Evolutionary conservation across 2,797 vertebrate species (phyloP).

Genomic region (Poecilia picta): DNA sequence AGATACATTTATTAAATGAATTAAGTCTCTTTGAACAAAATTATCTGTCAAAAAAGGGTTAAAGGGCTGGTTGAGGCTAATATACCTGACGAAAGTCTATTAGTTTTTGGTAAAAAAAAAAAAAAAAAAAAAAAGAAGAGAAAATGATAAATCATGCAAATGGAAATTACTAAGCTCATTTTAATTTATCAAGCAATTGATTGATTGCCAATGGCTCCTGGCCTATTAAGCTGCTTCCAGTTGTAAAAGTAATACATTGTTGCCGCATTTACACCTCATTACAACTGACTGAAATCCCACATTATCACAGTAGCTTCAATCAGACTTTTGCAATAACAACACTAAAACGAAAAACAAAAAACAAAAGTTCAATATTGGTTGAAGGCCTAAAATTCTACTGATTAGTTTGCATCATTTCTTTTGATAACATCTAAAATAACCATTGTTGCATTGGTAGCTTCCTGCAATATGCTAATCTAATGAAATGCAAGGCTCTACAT

Average conservation of each 20-base stretch:
- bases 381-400: not conserved
- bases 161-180: no score
- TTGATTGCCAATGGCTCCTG: not conserved
- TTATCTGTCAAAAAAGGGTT: no score
- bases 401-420: not conserved
- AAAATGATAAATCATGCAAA: no score
- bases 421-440: not conserved
- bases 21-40: no score
- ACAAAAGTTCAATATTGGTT: not conserved
- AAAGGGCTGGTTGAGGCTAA: no score
- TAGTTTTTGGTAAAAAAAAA: no score
- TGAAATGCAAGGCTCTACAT: not conserved
- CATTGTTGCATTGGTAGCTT: not conserved
- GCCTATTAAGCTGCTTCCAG: not conserved
- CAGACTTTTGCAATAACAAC: not conserved
- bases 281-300: not conserved
- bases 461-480: not conserved
- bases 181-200: no score
- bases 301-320: not conserved
- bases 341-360: not conserved
- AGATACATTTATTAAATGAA: no score
- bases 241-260: not conserved
- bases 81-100: no score
- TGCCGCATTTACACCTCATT: not conserved
- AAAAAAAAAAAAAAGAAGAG: no score